Evolutionary conservation across 2,888 invertebrate genomes (phyloP).

Genomic region (Helleia helle): DNA sequence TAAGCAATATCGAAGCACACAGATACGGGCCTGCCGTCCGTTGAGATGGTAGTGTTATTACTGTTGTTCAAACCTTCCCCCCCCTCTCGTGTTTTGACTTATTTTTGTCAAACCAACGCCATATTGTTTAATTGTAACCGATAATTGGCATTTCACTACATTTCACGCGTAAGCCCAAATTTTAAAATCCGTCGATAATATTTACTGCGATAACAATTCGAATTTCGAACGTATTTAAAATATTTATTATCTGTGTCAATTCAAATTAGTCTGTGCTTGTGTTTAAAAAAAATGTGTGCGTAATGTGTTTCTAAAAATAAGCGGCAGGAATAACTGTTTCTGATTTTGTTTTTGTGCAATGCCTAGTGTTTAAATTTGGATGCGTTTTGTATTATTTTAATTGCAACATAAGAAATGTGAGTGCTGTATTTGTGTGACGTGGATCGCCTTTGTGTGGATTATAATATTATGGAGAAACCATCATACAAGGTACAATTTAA

Average conservation of each 20-base stretch:
- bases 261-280: slow-evolving; percentile 15
- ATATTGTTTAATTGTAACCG: slow-evolving; percentile 45
- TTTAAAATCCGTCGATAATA: neutral
- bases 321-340: slow-evolving; percentile 31
- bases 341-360: slow-evolving; percentile 40
- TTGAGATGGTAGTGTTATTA: slow-evolving; percentile 44
- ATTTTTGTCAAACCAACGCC: slow-evolving; percentile 58
- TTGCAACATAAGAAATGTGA: slow-evolving; percentile 18
- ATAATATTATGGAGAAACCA: slow-evolving; percentile 55
- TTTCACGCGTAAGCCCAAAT: slow-evolving; percentile 4
- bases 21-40: slow-evolving; percentile 49
- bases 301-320: slow-evolving; percentile 20
- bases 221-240: neutral
- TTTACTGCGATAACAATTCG: neutral
- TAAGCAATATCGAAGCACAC: slow-evolving; percentile 47
- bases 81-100: slow-evolving; percentile 52
- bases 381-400: slow-evolving; percentile 32
- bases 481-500: slow-evolving; percentile 48
- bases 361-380: slow-evolving; percentile 41
- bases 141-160: slow-evolving; percentile 21
- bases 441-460: slow-evolving; percentile 42
- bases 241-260: slow-evolving; percentile 3
- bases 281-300: slow-evolving; percentile 33
- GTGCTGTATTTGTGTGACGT: slow-evolving; percentile 20
- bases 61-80: slow-evolving; percentile 27